Evolutionary conservation across 2,113 vertebrate genomes (phyloP), one percentile per base, ranked within the genome.

Genomic region (Peromyscus californicus): DNA sequence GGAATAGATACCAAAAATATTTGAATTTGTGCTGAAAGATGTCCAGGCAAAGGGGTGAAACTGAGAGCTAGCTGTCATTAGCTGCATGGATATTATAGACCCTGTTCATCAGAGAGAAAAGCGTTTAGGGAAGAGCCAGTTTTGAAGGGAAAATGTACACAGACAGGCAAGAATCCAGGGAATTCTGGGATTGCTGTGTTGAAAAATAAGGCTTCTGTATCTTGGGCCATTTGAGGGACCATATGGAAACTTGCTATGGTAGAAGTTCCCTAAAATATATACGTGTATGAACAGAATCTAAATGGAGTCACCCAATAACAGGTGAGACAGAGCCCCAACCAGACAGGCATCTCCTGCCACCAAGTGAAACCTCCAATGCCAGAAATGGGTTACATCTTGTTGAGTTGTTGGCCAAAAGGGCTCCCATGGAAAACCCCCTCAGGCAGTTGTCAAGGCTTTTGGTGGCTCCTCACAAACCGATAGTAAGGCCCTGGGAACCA

Each of bases 91-190:
- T 45, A 16, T 19, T 48, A 48, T 17, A 61, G 57, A 19, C 33
- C 83, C 83, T 67, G 36, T 17, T 31, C 15, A 4, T 84, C 24
- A 26, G 63, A 61, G 91, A 80, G 61, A 22, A 33, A 86, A 85
- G 57, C 87, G 39, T 85, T 83, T 24, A 61, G 74, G 72, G 90
- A 83, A 72, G 54, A 94, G 78, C 24, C 29, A 91, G 22, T 45
- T 94, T 93, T 69, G 65, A 93, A 88, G 86, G 86, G 45, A 84
- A 91, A 75, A 87, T 63, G 57, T 57, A 82, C 51, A 45, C 70
- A 33, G n/a, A 59, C 75, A 72, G 63, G 69, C 93, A 74, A 84
- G 36, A 92, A 7, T 19, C 48, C 82, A 22, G 51, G 63, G 54
- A 74, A 83, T 79, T 59, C 85, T 69, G 22, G 84, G 54, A 89